Conservation (phyloP, 2,797 vertebrate species). For the Macroramphosus scolopax region DNA sequence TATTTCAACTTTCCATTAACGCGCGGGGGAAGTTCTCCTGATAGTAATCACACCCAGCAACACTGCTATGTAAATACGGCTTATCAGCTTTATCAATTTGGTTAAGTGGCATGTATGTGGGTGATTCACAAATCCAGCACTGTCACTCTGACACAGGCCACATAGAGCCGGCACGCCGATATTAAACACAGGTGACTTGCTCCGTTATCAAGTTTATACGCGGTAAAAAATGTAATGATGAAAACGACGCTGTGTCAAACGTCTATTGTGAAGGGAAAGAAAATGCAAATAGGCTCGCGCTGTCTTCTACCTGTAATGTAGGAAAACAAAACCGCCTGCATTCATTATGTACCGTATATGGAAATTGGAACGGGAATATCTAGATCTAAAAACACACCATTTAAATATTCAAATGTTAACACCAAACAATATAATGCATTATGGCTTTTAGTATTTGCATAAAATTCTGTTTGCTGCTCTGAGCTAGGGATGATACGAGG, state of each 20-base stretch:
- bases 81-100: slow-evolving; percentile 73
- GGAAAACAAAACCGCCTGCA: slow-evolving; percentile 46
- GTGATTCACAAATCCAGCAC: slow-evolving; percentile 52
- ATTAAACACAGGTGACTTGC: slow-evolving; percentile 43
- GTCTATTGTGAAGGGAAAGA: slow-evolving; percentile 12
- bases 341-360: slow-evolving; percentile 53
- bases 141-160: slow-evolving; percentile 34
- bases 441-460: slow-evolving; percentile 76
- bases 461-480: slow-evolving; percentile 73
- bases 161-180: slow-evolving; percentile 27
- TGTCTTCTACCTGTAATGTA: slow-evolving; percentile 39
- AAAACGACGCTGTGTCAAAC: slow-evolving; percentile 19
- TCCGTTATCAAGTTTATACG: slow-evolving; percentile 39
- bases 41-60: slow-evolving; percentile 65
- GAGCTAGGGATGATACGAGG: slow-evolving; percentile 38
- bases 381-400: slow-evolving; percentile 73
- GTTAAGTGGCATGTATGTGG: slow-evolving; percentile 69
- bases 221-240: slow-evolving; percentile 25
- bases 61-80: slow-evolving; percentile 71
- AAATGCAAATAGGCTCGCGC: slow-evolving; percentile 38
- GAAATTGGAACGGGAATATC: slow-evolving; percentile 73
- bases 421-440: slow-evolving; percentile 74
- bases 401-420: slow-evolving; percentile 82
- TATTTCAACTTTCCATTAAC: slow-evolving; percentile 69
- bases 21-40: slow-evolving; percentile 49